Conservation (phyloP, 2,888 invertebrate genomes). For the Conistra vaccinii region DNA sequence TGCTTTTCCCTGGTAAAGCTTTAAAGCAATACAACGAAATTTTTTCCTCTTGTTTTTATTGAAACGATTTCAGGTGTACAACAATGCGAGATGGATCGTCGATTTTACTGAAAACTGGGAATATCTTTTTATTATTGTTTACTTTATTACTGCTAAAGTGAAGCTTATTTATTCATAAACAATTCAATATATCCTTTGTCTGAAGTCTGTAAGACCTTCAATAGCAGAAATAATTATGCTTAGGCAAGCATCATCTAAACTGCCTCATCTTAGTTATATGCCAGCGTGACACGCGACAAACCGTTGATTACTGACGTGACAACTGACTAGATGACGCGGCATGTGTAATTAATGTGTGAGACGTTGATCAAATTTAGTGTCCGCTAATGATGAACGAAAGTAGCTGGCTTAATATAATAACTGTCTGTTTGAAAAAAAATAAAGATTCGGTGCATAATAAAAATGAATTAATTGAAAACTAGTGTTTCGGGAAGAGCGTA, state of each 20-base stretch:
- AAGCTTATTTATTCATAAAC: too few relatives aligned
- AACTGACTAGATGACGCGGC: constrained; percentile 51
- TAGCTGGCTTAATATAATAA: background rate
- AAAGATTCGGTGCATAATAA: background rate
- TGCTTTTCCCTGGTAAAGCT: constrained; percentile 32
- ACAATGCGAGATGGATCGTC: constrained; percentile 1
- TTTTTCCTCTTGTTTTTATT: constrained; percentile 22
- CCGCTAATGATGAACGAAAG: background rate
- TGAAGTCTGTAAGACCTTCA: background rate
- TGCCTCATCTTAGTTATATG: constrained; percentile 39
- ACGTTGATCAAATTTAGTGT: constrained; percentile 52
- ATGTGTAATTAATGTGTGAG: constrained; percentile 57
- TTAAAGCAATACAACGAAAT: constrained; percentile 28
- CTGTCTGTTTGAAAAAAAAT: background rate
- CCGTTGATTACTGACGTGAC: constrained; percentile 59
- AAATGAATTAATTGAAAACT: background rate
- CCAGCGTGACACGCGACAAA: constrained; percentile 60
- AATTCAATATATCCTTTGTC: background rate
- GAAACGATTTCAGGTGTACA: constrained; percentile 34
- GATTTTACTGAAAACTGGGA: background rate
- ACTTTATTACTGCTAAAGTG: background rate
- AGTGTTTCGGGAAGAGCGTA: background rate
- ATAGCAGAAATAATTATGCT: background rate
- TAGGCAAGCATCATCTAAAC: constrained; percentile 11
- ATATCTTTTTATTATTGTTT: background rate